Evolutionary conservation across 1,140 invertebrate genomes (phyloP).

Genomic region (Paramacrobiotus metropolitanus): DNA sequence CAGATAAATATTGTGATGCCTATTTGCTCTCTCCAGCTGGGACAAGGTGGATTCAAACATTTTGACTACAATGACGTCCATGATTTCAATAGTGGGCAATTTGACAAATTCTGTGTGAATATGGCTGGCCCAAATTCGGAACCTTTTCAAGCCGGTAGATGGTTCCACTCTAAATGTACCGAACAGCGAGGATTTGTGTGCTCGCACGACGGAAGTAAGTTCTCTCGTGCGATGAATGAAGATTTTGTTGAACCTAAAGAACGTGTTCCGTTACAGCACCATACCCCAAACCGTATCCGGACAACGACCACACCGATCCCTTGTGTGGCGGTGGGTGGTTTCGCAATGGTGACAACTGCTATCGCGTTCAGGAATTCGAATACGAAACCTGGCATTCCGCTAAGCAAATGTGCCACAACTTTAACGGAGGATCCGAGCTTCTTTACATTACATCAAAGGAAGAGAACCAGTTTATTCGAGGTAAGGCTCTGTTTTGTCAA

Average conservation of each 20-base stretch:
- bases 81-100: no score
- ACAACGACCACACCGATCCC: not conserved
- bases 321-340: not conserved
- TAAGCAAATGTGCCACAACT: not conserved
- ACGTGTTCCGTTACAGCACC: not conserved
- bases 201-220: not conserved
- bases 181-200: not conserved
- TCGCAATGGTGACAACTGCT: not conserved
- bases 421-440: not conserved
- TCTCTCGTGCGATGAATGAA: no score
- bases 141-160: no score
- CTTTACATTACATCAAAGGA: not conserved
- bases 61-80: no score
- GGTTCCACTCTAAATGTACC: not conserved
- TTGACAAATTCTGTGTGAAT: no score
- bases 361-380: not conserved
- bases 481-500: no score
- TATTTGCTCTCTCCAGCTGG: no score
- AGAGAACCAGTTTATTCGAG: not conserved
- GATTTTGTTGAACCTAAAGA: not conserved
- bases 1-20: no score
- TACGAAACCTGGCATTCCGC: not conserved
- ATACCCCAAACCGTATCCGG: not conserved
- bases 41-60: no score
- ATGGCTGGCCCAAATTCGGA: no score